phyloP scores from a whole-genome alignment of 2,888 invertebrate species.

The Mechanitis messenoides region DNA sequence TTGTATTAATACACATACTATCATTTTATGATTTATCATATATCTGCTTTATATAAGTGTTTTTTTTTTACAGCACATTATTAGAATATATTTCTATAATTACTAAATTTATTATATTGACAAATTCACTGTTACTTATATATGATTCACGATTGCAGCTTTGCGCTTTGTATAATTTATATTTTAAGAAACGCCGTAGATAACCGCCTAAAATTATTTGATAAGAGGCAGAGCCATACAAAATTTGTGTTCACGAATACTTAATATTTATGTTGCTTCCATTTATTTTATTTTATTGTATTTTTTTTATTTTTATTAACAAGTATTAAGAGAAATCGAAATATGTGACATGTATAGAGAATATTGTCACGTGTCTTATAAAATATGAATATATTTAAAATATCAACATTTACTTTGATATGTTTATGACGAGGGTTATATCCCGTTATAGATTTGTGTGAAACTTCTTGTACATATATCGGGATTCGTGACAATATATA shows the following conservation, averaged over 20 bases:
- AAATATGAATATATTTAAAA: too few species aligned
- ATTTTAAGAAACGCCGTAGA: conserved; percentile 19
- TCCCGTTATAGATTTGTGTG: background rate
- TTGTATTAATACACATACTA: too few species aligned
- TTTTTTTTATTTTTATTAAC: too few species aligned
- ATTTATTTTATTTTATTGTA: background rate
- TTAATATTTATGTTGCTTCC: conserved; percentile 19
- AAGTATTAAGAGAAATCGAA: too few species aligned
- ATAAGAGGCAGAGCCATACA: conserved; percentile 29
- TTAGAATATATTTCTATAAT: too few species aligned
- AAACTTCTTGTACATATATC: background rate
- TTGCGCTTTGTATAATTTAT: conserved; percentile 14
- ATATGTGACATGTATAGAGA: background rate
- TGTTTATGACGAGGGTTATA: background rate
- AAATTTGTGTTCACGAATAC: conserved; percentile 26
- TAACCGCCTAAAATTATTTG: conserved; percentile 31
- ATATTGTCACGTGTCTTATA: conserved; percentile 16
- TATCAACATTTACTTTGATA: background rate
- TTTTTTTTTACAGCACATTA: too few species aligned
- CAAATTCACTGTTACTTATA: conserved; percentile 5
- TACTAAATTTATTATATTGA: background rate
- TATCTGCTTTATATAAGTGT: too few species aligned
- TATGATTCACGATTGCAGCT: conserved; percentile 1
- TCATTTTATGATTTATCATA: too few species aligned
- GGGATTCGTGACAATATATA: conserved; percentile 14